Percentiles rank a stretch among this genome's conserved stretches.
Evolutionary conservation across 2,797 vertebrate species (phyloP).

Genomic region (Halcyon leucocephala): DNA sequence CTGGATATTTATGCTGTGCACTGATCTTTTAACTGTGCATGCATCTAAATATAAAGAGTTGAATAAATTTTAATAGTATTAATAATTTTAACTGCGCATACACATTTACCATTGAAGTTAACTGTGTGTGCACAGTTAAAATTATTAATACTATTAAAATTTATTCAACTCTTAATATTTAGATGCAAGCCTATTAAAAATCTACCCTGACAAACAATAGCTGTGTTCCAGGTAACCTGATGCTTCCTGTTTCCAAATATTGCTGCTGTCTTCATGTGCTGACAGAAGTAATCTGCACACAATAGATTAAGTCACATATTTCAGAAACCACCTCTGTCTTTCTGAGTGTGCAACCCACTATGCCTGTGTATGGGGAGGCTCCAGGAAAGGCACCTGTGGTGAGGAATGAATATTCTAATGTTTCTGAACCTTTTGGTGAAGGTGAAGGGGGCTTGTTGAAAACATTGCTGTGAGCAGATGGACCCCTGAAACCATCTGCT

Average conservation of each 20-base stretch:
- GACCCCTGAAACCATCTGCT: conserved; percentile 93
- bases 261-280: background rate
- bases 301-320: conserved; percentile 24
- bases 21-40: background rate
- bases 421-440: conserved; percentile 86
- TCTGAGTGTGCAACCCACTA: background rate
- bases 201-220: background rate
- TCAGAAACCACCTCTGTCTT: conserved; percentile 33
- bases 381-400: conserved; percentile 73
- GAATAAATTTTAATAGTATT: conserved; percentile 40
- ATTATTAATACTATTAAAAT: conserved; percentile 44
- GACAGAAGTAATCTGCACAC: conserved; percentile 12
- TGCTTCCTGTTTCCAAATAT: background rate
- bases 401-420: conserved; percentile 82
- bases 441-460: conserved; percentile 93
- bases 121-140: background rate
- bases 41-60: background rate
- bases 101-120: background rate
- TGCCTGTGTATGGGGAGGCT: conserved; percentile 21
- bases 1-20: conserved; percentile 16
- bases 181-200: conserved; percentile 6
- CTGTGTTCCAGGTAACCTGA: background rate
- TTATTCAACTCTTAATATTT: conserved; percentile 19
- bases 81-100: background rate
- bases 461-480: conserved; percentile 92